Evolutionary conservation across 2,888 invertebrate genomes (phyloP), one percentile per base, ranked within the genome.

Genomic region (Eueremaeus valkanovi): DNA sequence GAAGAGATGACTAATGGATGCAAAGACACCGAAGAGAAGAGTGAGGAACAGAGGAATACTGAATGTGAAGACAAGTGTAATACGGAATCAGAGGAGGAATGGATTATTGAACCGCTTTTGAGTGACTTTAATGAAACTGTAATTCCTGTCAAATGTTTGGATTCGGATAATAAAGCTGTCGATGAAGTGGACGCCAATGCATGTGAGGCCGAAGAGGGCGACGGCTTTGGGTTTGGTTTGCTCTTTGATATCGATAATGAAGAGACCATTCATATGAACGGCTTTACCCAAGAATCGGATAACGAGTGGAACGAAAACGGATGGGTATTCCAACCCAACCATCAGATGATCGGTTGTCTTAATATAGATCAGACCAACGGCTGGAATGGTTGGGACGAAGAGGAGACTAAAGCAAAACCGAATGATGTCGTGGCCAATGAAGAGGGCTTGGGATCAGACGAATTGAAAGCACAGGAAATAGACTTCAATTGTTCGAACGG

Each of bases 41-140:
- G 9, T 58, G 8, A 24, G 3, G 58, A 6, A 5, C 58, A 24
- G 18, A 58, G 27, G 13, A 9, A 73, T 21, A 24, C 66, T 45
- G 74, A 73, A 29, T n/a, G n/a, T 55, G 72, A 76, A 24, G 76
- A 66, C 55, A 72, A 75, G 51, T 74, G 81, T 79, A 83, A 83
- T 31, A 75, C 73, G 72, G 79, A 80, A 24, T 81, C 1, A 29
- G 18, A 24, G 40, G 42, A 61, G 18, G 36, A 63, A 11, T n/a
- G 27, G 63, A 9, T 21, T 31, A 40, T 45, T 45, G 45, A 61
- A 42, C 27, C 42, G 40, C 66, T 49, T 21, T 72, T 42, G 9
- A 18, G n/a, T 42, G 72, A 72, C 45, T 49, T 49, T 13, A 31
- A 21, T 13, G 72, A 72, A 55, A n/a, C n/a, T n/a, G n/a, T n/a